These are phyloP conservation scores for Pocillopora meandrina DNA, from an alignment of 92 coral and sea anemone genomes.

Conservation along the genomic window DNA sequence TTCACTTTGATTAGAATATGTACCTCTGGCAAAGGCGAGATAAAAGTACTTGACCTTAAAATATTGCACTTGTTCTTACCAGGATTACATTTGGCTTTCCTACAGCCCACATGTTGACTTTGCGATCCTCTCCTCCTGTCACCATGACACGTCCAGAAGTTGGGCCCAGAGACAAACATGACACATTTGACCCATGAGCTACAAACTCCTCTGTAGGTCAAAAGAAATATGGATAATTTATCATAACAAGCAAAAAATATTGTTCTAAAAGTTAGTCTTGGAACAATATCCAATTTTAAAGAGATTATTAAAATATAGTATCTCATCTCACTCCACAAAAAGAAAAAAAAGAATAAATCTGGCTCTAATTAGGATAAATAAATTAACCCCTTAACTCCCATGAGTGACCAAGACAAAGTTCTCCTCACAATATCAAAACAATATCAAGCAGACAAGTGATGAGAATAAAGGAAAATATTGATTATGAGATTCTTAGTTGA, in stretches of 20 bases:
- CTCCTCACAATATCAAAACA: too few relatives aligned
- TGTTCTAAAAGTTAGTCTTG: background rate
- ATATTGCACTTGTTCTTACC: slow-evolving; percentile 54
- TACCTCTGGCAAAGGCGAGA: too few relatives aligned
- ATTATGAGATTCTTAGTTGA: too few relatives aligned
- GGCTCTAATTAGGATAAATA: too few relatives aligned
- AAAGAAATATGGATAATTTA: background rate
- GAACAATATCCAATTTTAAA: background rate
- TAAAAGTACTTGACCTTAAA: background rate
- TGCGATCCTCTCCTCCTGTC: slow-evolving; percentile 97
- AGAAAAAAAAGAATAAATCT: too few relatives aligned
- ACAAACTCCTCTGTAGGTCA: slow-evolving; percentile 87
- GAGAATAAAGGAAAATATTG: too few relatives aligned
- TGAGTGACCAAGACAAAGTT: too few relatives aligned
- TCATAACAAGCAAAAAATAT: background rate
- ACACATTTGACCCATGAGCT: slow-evolving; percentile 97
- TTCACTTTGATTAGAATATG: too few relatives aligned
- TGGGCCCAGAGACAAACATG: slow-evolving; percentile 93
- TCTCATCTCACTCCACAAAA: too few relatives aligned
- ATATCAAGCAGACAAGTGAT: too few relatives aligned
- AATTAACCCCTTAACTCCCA: too few relatives aligned
- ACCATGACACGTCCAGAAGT: slow-evolving; percentile 97
- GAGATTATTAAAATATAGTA: too few relatives aligned
- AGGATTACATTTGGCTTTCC: slow-evolving; percentile 98
- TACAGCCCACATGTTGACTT: slow-evolving; percentile 98